A percentile compares a stretch with the other conserved stretches of the same genome.
These are phyloP conservation scores for Exocentrus adspersus DNA, from an alignment of 2,888 invertebrate genomes.

Conservation along the genomic window DNA sequence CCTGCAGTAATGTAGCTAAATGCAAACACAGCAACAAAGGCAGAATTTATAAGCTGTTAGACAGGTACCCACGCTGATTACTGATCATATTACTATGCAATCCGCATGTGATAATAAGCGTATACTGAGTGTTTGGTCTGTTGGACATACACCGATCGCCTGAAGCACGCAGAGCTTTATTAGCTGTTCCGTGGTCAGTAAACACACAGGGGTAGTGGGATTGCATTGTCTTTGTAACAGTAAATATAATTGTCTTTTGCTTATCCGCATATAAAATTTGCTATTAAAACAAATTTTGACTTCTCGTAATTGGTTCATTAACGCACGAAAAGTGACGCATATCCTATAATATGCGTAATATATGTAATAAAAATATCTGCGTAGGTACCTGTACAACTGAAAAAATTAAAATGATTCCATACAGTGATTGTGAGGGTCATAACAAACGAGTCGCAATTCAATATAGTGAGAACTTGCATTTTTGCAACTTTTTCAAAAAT, in stretches of 20 bases:
- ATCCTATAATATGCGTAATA: too few relatives aligned
- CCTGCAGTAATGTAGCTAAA: conserved; percentile 41
- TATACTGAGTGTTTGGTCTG: conserved; percentile 48
- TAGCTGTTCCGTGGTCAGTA: conserved; percentile 36
- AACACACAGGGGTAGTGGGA: conserved; percentile 25
- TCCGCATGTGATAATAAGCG: conserved; percentile 52
- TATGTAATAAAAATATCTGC: too few relatives aligned
- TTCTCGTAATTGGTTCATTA: too few relatives aligned
- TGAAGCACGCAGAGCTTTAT: conserved; percentile 33
- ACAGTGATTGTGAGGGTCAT: too few relatives aligned
- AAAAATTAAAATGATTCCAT: too few relatives aligned
- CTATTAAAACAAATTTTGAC: neutral
- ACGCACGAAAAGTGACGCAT: too few relatives aligned
- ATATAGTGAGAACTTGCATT: too few relatives aligned
- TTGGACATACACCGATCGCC: conserved; percentile 42
- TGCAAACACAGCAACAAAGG: conserved; percentile 55
- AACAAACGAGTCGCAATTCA: too few relatives aligned
- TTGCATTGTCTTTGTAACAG: conserved; percentile 30
- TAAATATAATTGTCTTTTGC: conserved; percentile 32
- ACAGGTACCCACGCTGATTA: conserved; percentile 55
- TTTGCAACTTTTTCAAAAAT: too few relatives aligned
- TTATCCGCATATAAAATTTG: conserved; percentile 18
- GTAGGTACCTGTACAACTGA: too few relatives aligned
- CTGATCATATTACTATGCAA: conserved; percentile 47
- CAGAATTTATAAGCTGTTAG: conserved; percentile 49